Conservation (phyloP, 2,797 vertebrate genomes). For the Gymnothorax javanicus region DNA sequence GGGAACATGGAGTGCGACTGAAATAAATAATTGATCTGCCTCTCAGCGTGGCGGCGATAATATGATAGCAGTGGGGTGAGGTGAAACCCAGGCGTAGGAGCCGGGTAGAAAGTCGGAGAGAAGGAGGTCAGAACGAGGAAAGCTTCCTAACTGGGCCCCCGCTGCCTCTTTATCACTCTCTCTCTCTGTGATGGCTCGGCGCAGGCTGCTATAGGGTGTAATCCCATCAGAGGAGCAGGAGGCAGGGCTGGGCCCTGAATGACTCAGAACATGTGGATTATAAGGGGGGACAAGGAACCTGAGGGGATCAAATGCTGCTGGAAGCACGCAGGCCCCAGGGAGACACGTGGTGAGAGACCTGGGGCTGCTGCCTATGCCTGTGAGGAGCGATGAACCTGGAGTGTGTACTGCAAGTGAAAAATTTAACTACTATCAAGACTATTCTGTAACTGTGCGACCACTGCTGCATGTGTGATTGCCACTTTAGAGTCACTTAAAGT, state of each 20-base stretch:
- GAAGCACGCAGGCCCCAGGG: slow-evolving; percentile 5
- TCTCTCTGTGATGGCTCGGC: neutral
- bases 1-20: neutral
- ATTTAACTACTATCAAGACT: neutral
- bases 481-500: neutral
- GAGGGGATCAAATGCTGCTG: slow-evolving; percentile 50
- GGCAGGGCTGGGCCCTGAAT: slow-evolving; percentile 47
- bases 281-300: slow-evolving; percentile 51
- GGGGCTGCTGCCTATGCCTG: neutral
- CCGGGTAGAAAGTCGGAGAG: neutral
- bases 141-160: neutral
- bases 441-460: neutral
- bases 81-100: neutral
- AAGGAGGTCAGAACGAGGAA: neutral
- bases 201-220: slow-evolving; percentile 41
- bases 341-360: neutral
- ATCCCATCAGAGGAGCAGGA: slow-evolving; percentile 61
- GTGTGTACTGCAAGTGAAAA: slow-evolving; percentile 2
- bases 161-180: slow-evolving; percentile 21
- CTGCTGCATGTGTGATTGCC: neutral
- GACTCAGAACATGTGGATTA: slow-evolving; percentile 51
- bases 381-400: neutral
- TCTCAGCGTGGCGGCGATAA: neutral
- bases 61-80: slow-evolving; percentile 5
- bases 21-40: slow-evolving; percentile 27